Evolutionary conservation across 2,888 invertebrate genomes (phyloP).

Genomic region (Sisyra nigra): DNA sequence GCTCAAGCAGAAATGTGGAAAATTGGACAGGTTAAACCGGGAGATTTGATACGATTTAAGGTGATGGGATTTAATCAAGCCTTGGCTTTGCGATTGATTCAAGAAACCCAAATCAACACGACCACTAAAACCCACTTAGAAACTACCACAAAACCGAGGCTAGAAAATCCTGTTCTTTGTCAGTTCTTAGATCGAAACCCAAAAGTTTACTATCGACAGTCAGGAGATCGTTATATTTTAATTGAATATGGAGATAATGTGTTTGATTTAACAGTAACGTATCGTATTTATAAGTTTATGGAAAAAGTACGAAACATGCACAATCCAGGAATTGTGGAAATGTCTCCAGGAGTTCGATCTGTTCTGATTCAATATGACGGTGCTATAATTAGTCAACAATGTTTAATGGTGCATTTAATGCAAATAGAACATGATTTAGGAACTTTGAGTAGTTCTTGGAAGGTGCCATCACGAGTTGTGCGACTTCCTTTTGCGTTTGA

Average conservation of each 20-base stretch:
- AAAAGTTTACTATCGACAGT: not conserved
- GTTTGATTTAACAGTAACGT: constrained; percentile 1
- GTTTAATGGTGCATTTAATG: not conserved
- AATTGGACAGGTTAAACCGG: constrained; percentile 3
- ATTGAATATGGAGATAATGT: constrained; percentile 4
- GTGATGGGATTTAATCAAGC: not conserved
- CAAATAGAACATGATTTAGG: not conserved
- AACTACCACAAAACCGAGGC: too few relatives aligned
- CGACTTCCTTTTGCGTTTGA: not conserved
- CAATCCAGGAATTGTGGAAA: not conserved
- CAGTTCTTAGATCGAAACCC: not conserved
- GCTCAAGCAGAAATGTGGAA: constrained; percentile 4
- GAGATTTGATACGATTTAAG: not conserved
- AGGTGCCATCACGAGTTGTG: not conserved
- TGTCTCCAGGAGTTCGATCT: constrained; percentile 3
- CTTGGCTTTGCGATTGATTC: not conserved
- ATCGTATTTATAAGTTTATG: not conserved
- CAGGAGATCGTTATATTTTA: constrained; percentile 1
- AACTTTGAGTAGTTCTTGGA: not conserved
- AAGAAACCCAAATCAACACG: not conserved
- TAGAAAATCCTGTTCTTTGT: too few relatives aligned
- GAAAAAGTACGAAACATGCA: not conserved
- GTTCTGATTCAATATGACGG: not conserved
- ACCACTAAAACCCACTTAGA: not conserved
- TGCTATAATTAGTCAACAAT: not conserved